phyloP scores from a whole-genome alignment of 2,797 vertebrate genomes.

The Sebastes ruberrimus region DNA sequence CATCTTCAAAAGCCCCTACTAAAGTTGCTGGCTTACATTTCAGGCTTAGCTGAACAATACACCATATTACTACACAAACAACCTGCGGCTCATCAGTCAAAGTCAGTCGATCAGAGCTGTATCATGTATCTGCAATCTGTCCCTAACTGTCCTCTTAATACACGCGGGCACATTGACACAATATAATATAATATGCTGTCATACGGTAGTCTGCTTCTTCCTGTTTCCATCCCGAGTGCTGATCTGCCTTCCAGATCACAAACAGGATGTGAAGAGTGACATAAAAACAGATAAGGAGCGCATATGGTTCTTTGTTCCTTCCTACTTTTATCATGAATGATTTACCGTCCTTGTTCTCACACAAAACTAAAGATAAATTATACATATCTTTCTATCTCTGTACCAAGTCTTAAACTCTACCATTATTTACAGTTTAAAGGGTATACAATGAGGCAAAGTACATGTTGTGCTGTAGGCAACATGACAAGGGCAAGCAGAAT shows the following conservation, averaged over 20 bases:
- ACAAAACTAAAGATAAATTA: neutral
- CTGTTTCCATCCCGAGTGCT: neutral
- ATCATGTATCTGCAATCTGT: neutral
- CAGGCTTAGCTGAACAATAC: neutral
- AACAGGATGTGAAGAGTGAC: neutral
- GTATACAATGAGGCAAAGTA: too few relatives aligned
- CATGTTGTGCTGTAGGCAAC: too few relatives aligned
- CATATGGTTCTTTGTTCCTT: neutral
- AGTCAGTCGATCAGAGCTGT: neutral
- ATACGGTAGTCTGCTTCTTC: neutral
- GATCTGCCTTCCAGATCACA: neutral
- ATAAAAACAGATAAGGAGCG: neutral
- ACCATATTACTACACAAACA: neutral
- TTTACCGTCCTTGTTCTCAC: constrained; percentile 1
- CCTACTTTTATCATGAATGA: neutral
- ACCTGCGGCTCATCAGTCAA: rapidly evolving
- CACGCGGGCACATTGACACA: neutral
- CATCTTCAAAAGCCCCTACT: neutral
- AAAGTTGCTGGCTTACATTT: neutral
- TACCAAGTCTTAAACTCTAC: neutral
- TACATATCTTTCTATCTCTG: neutral
- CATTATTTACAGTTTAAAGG: constrained; percentile 5
- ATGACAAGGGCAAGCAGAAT: too few relatives aligned
- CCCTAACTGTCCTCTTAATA: neutral
- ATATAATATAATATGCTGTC: neutral